Evolutionary conservation across 2,113 vertebrate species (phyloP).

Genomic region (Oenanthe melanoleuca): DNA sequence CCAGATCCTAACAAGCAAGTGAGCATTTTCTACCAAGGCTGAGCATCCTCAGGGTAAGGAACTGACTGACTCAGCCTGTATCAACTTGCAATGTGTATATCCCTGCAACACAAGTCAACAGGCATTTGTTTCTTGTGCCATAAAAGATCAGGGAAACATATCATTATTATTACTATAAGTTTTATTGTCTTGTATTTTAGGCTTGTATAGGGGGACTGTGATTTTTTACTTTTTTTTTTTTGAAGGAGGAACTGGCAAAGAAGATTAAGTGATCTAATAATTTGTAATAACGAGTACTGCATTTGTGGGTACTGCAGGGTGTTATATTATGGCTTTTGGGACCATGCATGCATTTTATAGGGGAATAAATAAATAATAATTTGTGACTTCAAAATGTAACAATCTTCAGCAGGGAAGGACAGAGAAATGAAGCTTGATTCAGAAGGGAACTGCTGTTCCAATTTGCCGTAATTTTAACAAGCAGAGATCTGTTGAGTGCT

Average conservation of each 20-base stretch:
- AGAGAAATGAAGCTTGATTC: conserved; percentile 50
- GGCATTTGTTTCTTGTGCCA: conserved; percentile 16
- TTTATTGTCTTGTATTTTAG: conserved; percentile 49
- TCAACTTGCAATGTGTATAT: background rate
- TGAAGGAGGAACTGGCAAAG: conserved; percentile 8
- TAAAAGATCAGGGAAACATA: conserved; percentile 53
- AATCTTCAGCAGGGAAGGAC: conserved; percentile 13
- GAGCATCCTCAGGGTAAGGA: background rate
- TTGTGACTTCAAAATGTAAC: conserved; percentile 66
- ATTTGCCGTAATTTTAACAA: conserved; percentile 59
- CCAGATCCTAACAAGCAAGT: background rate
- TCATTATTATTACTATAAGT: conserved; percentile 33
- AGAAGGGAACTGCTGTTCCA: conserved; percentile 41
- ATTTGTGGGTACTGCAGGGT: conserved; percentile 41
- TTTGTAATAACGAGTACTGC: conserved; percentile 55
- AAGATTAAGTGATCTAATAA: conserved; percentile 71
- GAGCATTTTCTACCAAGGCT: background rate
- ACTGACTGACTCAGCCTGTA: background rate
- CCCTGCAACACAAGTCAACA: background rate
- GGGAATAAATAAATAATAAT: conserved; percentile 67
- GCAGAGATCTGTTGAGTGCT: conserved; percentile 44
- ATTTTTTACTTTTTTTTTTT: background rate
- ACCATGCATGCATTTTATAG: conserved; percentile 59
- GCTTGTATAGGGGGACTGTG: background rate
- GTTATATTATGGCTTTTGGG: conserved; percentile 37